Evolutionary conservation across 2,888 invertebrate genomes (phyloP), one percentile per base, ranked within the genome.

Genomic region (Chydorus sphaericus): DNA sequence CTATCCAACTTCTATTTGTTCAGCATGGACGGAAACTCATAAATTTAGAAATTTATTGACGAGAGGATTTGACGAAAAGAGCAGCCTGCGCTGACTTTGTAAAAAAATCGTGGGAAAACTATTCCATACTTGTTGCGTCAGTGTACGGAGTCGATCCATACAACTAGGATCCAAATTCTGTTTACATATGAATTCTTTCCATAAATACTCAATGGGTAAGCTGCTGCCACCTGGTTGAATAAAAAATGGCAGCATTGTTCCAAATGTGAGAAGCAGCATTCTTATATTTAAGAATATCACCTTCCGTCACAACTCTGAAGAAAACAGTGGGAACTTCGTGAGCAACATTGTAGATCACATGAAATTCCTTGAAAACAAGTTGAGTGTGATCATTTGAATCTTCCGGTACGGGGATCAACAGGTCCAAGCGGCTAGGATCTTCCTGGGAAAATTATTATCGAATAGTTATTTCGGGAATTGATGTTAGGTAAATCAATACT

Each of bases 241-340:
- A 37, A 37, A 37, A 37, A 4, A 11, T 37, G n/a, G 5, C 14
- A 11, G 5, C 14, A 11, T 37, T 7, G 14, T 37, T 16, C 18
- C 10, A 16, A 39, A 39, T 4, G 8, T 4, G 39, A 39, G 8
- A 23, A 4, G n/a, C 18, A 8, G 18, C n/a, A 39, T 14, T 10
- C 10, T 20, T 16, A 16, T 16, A 39, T 8, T 16, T 14, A n/a
- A n/a, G n/a, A n/a, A n/a, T 39, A 1, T 14, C 37, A 5, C 38
- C 38, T 23, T 18, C 20, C 16, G 38, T 18, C 11, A 38, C 53
- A 29, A 54, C 60, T 54, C 61, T 69, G 58, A 71, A 69, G 58
- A 69, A 71, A 0, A 71, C 61, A 0, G 70, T 70, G 7, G 71
- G 71, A 4, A 71, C 71, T 18, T 59, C 59, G 59, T 70, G 71